Base-by-base conservation (phyloP, 2,797 vertebrate species). In the Ctenopoma multispine region DNA sequence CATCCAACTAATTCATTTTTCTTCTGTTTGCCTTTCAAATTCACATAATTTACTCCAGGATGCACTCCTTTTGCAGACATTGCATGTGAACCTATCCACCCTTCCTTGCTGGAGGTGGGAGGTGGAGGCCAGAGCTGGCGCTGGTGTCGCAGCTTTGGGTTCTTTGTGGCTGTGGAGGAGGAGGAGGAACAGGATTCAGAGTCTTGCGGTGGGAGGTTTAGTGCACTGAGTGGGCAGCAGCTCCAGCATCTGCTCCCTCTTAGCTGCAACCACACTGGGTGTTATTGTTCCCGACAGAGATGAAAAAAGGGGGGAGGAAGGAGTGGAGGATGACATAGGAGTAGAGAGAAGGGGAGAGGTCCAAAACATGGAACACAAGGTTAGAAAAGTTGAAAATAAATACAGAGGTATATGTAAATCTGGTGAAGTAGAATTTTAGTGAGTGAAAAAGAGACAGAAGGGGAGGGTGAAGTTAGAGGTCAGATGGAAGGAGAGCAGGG, bases 161-260 rank as follows among this genome's bases (percentile, higher is more conserved):
- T 88, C 84, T 85, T 81, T 90, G 89, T 80, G 89, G 87, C 81
- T 55, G 66, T 51, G 77, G 84, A 80, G 79, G 86, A 82, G 87
- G 85, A 82, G 79, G 81, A 69, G 84, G 77, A 64, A 60, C 56
- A 63, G 82, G 82, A 81, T 64, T 80, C 80, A 73, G 84, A 84
- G 84, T 85, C 81, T 77, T 90, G 89, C 61, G 87, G 89, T 85
- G 83, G 84, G 86, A 86, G 85, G 88, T 89, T 87, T 87, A 86
- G 87, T 88, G 89, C 91, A 89, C 84, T 78, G 90, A 90, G 91
- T 84, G 80, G 88, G 90, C 92, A 90, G 82, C 84, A 88, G 87
- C 86, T 89, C 83, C 90, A 87, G 87, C 92, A 92, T 95, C 92
- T 94, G 90, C 87, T 90, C 89, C 85, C 91, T 93, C 91, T 94